These are phyloP conservation scores for Cheilinus undulatus DNA, from an alignment of 2,113 vertebrate genomes.

Conservation along the genomic window DNA sequence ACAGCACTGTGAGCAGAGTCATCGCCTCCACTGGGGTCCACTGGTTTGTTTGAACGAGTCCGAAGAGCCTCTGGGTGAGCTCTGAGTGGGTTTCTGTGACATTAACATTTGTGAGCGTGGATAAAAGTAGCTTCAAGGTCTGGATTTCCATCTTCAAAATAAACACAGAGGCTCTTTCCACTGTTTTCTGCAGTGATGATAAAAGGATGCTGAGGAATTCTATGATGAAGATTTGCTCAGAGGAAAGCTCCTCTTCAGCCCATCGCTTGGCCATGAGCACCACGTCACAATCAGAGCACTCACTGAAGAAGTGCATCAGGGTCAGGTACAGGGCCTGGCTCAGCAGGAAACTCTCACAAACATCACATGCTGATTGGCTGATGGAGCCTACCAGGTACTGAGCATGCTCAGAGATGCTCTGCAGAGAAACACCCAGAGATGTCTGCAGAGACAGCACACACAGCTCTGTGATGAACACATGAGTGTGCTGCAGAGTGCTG, in stretches of 20 bases:
- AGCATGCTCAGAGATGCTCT: constrained; percentile 6
- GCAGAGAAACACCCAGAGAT: neutral
- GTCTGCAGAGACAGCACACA: constrained; percentile 19
- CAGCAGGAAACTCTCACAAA: constrained; percentile 15
- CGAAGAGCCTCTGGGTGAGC: neutral
- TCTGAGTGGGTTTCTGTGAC: neutral
- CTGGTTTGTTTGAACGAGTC: neutral
- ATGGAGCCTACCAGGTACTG: neutral
- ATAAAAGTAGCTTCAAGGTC: constrained; percentile 31
- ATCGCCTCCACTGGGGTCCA: constrained; percentile 30
- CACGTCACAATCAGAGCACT: constrained; percentile 7
- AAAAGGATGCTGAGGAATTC: constrained; percentile 24
- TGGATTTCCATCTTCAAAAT: constrained; percentile 37
- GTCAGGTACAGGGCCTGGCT: constrained; percentile 36
- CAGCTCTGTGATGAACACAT: constrained; percentile 46
- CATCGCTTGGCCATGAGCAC: constrained; percentile 33
- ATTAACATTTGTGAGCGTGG: constrained; percentile 12
- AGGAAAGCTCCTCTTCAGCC: constrained; percentile 16
- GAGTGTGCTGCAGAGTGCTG: constrained; percentile 47
- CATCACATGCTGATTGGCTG: constrained; percentile 19
- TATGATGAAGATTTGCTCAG: neutral
- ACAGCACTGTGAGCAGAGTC: constrained; percentile 27
- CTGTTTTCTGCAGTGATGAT: constrained; percentile 17
- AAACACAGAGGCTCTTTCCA: constrained; percentile 4
- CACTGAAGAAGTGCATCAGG: constrained; percentile 4